Evolutionary conservation across 1,140 invertebrate species (phyloP).

Genomic region (Augochlora pura): DNA sequence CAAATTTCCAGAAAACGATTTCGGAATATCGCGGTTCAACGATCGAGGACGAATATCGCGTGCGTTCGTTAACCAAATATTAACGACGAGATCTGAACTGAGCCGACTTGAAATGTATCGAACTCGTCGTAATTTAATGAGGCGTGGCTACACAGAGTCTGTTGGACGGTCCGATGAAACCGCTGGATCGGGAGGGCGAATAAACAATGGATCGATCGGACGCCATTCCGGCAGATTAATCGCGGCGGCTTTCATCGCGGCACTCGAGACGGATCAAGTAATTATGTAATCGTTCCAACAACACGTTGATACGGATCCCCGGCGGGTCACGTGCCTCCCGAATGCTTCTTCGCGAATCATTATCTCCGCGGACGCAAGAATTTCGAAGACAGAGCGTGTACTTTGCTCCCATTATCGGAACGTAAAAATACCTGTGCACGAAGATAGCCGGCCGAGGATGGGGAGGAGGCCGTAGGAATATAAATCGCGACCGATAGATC

Average conservation of each 20-base stretch:
- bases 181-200: neutral
- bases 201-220: neutral
- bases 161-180: neutral
- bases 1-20: too few relatives aligned
- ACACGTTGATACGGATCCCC: neutral
- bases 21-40: too few relatives aligned
- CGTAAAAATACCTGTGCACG: neutral
- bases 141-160: too few relatives aligned
- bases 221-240: neutral
- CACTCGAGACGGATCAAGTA: neutral
- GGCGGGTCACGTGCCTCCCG: neutral
- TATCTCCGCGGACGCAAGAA: neutral
- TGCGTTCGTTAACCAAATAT: too few relatives aligned
- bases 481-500: neutral
- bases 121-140: too few relatives aligned
- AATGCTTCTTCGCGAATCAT: neutral
- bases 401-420: slow-evolving; percentile 1
- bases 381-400: neutral
- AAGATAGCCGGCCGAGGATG: neutral
- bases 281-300: neutral
- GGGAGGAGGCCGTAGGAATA: neutral
- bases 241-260: neutral
- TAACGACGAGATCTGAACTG: too few relatives aligned
- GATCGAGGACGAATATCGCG: too few relatives aligned
- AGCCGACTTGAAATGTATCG: too few relatives aligned